Base-by-base conservation (phyloP, 2,113 vertebrate species). In the Pycnonotus jocosus region DNA sequence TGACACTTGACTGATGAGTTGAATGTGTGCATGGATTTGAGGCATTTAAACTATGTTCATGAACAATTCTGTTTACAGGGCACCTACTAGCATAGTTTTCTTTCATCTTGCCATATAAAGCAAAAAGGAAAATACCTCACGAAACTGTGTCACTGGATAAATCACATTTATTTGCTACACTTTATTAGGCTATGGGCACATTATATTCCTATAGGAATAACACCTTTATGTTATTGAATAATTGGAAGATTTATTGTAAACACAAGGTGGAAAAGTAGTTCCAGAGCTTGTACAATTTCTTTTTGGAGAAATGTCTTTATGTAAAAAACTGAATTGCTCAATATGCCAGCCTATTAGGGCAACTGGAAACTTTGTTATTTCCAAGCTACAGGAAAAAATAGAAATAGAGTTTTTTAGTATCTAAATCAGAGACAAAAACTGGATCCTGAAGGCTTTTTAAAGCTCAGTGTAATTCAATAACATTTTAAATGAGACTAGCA, bases 1-100 rank as follows among this genome's bases (percentile, higher is more conserved):
- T 93, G 91, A 92, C 89, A 91, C 64, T 93, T 93, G 80, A 89
- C 64, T 91, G 87, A 90, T 81, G 35, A 60, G 56, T 50, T 90
- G 69, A 90, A 93, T 78, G 42, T 13, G 8, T 45, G n/a, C 10
- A 6, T 60, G 68, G 68, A 86, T 90, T 86, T 71, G 81, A 86
- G 80, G 83, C 91, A 92, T 91, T 94, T 86, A 70, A 88, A 65
- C 58, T 58, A 83, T 4, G 6, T 66, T 86, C 47, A 18, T 4
- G 18, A 93, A 47, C 72, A 79, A 56, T 64, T 81, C 64, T 78
- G 33, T 84, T 90, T 37, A 86, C 25, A 44, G 60, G 81, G 60
- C 60, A 88, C 60, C 82, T 88, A 61, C 44, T 23, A 56, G 24
- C n/a, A 58, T 38, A n/a, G 31, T 60, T 78, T 90, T 78, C 65